Evolutionary conservation across 2,888 invertebrate genomes (phyloP).

Genomic region (Strigamia maritima): DNA sequence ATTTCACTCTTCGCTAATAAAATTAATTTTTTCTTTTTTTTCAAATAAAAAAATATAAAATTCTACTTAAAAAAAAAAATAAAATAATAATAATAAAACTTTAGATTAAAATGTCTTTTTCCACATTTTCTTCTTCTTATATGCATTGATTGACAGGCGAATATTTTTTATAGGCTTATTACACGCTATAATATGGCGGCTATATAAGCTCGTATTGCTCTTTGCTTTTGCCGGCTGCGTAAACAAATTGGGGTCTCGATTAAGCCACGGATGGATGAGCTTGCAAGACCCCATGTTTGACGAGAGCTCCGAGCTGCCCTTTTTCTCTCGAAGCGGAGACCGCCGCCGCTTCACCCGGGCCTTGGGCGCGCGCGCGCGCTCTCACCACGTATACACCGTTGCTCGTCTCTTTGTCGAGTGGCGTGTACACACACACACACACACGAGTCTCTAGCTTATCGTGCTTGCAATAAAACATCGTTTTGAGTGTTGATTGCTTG

Average conservation of each 20-base stretch:
- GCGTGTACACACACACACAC: background rate
- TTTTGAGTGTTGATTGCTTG: background rate
- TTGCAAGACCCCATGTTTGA: background rate
- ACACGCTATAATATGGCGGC: background rate
- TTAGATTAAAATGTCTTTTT: background rate
- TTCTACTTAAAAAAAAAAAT: background rate
- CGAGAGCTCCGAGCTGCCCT: background rate
- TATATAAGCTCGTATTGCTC: conserved; percentile 4
- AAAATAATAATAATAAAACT: no score
- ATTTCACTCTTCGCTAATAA: no score
- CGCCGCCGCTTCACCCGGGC: background rate
- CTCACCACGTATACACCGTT: background rate
- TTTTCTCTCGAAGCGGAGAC: background rate
- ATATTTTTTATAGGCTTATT: conserved; percentile 4
- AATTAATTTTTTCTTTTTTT: no score
- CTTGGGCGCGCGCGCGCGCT: background rate
- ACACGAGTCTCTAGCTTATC: background rate
- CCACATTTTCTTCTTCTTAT: background rate
- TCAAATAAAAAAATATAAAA: no score
- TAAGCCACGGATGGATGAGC: background rate
- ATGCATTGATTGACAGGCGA: background rate
- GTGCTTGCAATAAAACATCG: background rate
- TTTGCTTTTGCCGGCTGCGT: conserved; percentile 4
- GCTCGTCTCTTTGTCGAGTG: background rate
- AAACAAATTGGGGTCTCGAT: conserved; percentile 4